Conservation (phyloP, 2,888 invertebrate species). For the Willowsia nigromaculata region DNA sequence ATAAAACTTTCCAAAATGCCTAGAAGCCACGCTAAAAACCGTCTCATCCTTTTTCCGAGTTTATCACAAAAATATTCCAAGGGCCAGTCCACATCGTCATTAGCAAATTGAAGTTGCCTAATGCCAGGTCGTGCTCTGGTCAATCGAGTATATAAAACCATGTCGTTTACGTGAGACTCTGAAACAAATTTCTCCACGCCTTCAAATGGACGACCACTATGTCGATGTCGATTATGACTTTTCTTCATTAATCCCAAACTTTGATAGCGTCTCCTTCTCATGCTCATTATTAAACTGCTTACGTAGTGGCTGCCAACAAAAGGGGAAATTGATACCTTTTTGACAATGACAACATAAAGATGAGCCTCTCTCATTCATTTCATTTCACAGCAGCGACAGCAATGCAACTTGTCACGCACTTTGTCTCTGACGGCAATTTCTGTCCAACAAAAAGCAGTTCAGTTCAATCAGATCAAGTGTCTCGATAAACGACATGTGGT, state of each 20-base stretch:
- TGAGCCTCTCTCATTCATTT: not conserved
- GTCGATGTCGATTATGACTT: not conserved
- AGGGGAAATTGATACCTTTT: not conserved
- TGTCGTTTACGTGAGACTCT: not conserved
- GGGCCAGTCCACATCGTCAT: constrained; percentile 48
- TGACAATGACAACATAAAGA: not conserved
- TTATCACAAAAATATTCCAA: constrained; percentile 33
- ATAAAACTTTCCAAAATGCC: constrained; percentile 15
- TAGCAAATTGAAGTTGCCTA: not conserved
- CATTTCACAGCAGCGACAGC: not conserved
- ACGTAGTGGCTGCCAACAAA: not conserved
- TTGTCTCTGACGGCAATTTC: not conserved
- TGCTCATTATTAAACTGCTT: not conserved
- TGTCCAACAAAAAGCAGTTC: constrained; percentile 14
- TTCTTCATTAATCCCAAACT: constrained; percentile 15
- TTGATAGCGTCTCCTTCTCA: constrained; percentile 36
- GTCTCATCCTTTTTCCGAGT: not conserved
- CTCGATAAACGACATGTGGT: not conserved
- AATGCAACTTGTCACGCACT: not conserved
- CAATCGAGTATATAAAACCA: not conserved
- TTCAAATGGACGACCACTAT: not conserved
- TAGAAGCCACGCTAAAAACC: not conserved
- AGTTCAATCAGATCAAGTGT: not conserved
- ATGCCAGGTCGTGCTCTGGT: not conserved
- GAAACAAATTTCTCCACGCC: constrained; percentile 34